Base-by-base conservation (phyloP, 1,140 invertebrate genomes). In the Cheumatopsyche charites region DNA sequence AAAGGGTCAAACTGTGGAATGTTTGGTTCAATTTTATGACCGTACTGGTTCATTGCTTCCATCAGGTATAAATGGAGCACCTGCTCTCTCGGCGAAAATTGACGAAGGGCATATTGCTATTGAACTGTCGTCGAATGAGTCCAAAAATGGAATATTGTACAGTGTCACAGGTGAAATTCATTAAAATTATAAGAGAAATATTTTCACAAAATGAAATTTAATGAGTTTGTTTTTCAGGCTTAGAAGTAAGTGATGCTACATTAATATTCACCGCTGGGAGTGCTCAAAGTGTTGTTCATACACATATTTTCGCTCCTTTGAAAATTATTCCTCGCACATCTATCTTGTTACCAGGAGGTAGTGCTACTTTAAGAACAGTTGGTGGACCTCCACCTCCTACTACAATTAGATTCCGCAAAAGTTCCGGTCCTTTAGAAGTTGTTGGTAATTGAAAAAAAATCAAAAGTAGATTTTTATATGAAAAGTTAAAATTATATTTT, bases 231-330 rank as follows among this genome's bases (percentile, higher is more conserved):
- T 36, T 65, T 63, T 29, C 36, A 76, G 74, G 74, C 43, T 42
- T 76, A 26, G 74, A 73, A 25, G 72, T 70, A 12, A 69, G 74
- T 6, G 68, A 70, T 42, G 69, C 62, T 6, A 42, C 17, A 19
- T 9, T 76, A 25, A 65, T 73, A 45, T 73, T 76, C 68, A 42
- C 49, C 12, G 43, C 70, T 2, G 71, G 36, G 0, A 15, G 15
- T 7, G 61, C 36, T 0, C 15, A 21, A 4, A 71, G 63, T 17
- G 23, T 49, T 13, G 68, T 62, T 1, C 17, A 21, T 15, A 58
- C 74, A n/a, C 25, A 58, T 15, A 69, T 76, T n/a, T 76, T 71
- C 62, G 61, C 67, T n/a, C 74, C 74, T 0, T 42, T 76, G 55
- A 62, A 62, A 36, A 12, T 76, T 26, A 45, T 72, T 4, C 74